Evolutionary conservation across 2,113 vertebrate genomes (phyloP).

Genomic region (Nipponia nippon): DNA sequence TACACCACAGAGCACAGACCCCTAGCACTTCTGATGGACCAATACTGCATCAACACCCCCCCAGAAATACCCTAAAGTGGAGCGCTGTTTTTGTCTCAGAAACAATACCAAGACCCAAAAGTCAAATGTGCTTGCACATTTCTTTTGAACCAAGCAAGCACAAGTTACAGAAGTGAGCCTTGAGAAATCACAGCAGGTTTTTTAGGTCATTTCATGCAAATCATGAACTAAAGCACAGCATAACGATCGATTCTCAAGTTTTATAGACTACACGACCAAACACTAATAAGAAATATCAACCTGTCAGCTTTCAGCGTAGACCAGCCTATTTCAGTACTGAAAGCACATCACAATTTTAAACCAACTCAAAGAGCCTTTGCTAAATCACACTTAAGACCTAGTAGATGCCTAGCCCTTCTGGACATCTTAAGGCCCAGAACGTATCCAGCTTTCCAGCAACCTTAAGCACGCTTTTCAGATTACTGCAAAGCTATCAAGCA

Average conservation of each 20-base stretch:
- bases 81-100: background rate
- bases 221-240: background rate
- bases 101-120: background rate
- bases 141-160: background rate
- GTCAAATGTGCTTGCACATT: background rate
- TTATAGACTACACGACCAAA: background rate
- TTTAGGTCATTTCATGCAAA: background rate
- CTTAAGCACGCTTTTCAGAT: background rate
- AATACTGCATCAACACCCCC: background rate
- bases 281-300: background rate
- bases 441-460: background rate
- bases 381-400: background rate
- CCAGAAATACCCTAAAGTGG: background rate
- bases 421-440: background rate
- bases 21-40: background rate
- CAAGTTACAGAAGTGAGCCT: background rate
- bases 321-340: background rate
- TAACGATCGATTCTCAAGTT: background rate
- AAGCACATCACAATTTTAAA: background rate
- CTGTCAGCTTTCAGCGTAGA: background rate
- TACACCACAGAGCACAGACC: background rate
- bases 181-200: background rate
- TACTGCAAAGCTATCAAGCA: background rate
- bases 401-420: background rate
- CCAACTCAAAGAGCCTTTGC: background rate